Evolutionary conservation across 2,113 vertebrate genomes (phyloP), one percentile per base, ranked within the genome.

Genomic region (Falco punctatus): DNA sequence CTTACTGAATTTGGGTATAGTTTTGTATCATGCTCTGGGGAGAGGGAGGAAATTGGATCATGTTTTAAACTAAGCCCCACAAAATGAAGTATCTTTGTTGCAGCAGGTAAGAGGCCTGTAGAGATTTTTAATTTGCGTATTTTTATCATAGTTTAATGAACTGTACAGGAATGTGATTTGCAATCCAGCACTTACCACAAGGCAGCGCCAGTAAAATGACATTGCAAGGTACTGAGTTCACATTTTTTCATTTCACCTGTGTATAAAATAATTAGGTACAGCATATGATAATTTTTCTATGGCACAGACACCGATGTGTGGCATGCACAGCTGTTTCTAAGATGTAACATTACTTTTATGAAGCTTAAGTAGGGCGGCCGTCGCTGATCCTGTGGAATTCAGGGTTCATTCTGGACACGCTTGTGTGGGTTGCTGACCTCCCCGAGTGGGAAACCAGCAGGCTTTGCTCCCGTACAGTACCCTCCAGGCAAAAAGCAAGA

Each of bases 251-350:
- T 91, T 91, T 96, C 86, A 94, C 94, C 91, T 86, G 94, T 90
- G 91, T 96, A 86, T 93, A 38, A 75, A 84, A 21, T 69, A 66
- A 83, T 78, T 73, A 91, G 95, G 91, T 92, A 59, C 93, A 16
- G 15, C 67, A 0, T 57, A 52, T 23, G 72, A 32, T 61, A 12
- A 55, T 44, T 92, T 70, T 85, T 75, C 8, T 54, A 55, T 30
- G 87, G 88, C 84, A 72, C 86, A 30, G 81, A 51, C 79, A 77
- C 86, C 17, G 38, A 52, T 0, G 81, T 65, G 89, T 90, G 91
- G 96, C 97, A 92, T 94, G 96, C 89, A 74, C 78, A 52, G 78
- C 95, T 95, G 51, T 81, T 94, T 71, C 91, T 33, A 24, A 86
- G 84, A 64, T 69, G 75, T 88, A 64, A 74, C n/a, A 1, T 95